These are phyloP conservation scores for Muscicapa comitata DNA, from an alignment of 2,797 vertebrate genomes.

Conservation along the genomic window DNA sequence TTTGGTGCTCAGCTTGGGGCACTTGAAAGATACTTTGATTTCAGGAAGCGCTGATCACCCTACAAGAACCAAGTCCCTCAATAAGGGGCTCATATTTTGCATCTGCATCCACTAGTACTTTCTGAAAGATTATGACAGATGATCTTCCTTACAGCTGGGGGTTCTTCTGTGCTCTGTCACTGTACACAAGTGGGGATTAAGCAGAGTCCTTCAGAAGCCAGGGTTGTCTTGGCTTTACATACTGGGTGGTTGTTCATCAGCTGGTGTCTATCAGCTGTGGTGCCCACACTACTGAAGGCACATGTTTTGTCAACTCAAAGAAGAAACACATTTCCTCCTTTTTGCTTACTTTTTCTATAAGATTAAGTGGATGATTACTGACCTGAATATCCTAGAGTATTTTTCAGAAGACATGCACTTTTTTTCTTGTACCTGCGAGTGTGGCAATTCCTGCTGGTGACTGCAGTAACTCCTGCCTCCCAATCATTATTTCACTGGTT, in stretches of 20 bases:
- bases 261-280: background rate
- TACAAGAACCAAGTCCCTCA: background rate
- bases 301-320: background rate
- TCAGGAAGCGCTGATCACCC: background rate
- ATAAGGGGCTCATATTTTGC: background rate
- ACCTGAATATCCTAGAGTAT: background rate
- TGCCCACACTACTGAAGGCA: background rate
- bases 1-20: background rate
- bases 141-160: background rate
- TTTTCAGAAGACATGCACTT: background rate
- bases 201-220: background rate
- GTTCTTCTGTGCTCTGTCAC: background rate
- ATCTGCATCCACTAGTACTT: background rate
- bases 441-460: background rate
- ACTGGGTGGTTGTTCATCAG: background rate
- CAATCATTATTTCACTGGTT: background rate
- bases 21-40: background rate
- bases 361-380: background rate
- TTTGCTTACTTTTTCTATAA: background rate
- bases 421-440: background rate
- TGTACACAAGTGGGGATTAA: background rate
- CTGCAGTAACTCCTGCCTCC: background rate
- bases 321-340: background rate
- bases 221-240: background rate
- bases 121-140: background rate